Evolutionary conservation across 2,888 invertebrate species (phyloP).

Genomic region (Hypomecis punctinalis): DNA sequence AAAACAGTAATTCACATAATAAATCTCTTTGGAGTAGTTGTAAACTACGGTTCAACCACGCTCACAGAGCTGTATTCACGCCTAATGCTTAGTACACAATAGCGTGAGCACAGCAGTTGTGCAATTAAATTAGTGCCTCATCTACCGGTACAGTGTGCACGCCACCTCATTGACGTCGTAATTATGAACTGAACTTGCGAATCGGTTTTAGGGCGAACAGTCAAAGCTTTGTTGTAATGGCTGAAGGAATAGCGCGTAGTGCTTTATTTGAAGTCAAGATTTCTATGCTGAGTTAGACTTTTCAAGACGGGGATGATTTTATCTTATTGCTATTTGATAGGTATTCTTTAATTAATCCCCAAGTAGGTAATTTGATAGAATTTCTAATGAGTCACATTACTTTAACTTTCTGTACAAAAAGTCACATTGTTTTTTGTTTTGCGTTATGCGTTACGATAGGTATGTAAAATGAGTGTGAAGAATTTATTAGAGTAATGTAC

Average conservation of each 20-base stretch:
- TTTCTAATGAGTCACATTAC: no score
- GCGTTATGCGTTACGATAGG: no score
- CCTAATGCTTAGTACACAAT: slow-evolving; percentile 31
- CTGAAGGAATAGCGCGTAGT: neutral
- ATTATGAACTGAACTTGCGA: slow-evolving; percentile 34
- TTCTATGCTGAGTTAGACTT: no score
- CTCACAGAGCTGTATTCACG: neutral
- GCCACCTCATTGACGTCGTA: slow-evolving; percentile 37
- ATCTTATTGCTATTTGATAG: no score
- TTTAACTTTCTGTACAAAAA: no score
- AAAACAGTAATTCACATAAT: slow-evolving; percentile 6
- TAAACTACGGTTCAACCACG: slow-evolving; percentile 12
- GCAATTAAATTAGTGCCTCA: slow-evolving; percentile 38
- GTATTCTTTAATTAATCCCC: no score
- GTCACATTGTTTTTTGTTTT: no score
- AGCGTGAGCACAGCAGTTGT: slow-evolving; percentile 29
- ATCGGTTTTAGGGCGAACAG: slow-evolving; percentile 21
- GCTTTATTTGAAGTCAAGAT: neutral
- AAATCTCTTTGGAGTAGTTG: slow-evolving; percentile 10
- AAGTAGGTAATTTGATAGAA: no score
- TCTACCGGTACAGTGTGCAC: slow-evolving; percentile 32
- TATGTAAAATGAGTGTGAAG: no score
- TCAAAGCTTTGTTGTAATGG: neutral
- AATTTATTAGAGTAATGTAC: no score
- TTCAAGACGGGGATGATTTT: no score